Evolutionary conservation across 2,797 vertebrate genomes (phyloP), one percentile per base, ranked within the genome.

Genomic region (Trichosurus vulpecula): DNA sequence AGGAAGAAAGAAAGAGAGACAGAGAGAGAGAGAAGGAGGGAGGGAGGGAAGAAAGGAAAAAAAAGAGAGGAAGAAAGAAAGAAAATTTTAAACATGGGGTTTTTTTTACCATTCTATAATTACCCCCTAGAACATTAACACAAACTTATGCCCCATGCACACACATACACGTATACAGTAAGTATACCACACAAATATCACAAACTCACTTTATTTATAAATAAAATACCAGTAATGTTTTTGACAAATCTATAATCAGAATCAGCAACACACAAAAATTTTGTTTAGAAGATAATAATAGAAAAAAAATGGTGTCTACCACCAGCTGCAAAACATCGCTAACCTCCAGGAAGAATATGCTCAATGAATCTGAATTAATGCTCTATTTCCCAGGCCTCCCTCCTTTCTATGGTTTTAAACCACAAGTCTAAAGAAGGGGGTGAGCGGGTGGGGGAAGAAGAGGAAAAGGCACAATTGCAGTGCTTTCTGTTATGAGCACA

Each of bases 321-420:
- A 9, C 47, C 52, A 91, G n/a, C 52, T 22, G 52, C 94, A 95
- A 90, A 97, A 92, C 14, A 95, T 29, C 54, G 91, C 91, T 93
- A 92, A 57, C 90, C 96, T 91, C 92, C 92, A n/a, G 90, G 57
- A 94, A 94, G 61, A 87, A 95, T 87, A 93, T 91, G 95, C n/a
- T 92, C 95, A 92, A 93, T 95, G 87, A n/a, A 51, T 93, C 93
- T 96, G 95, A 95, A 95, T 96, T 52, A 96, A 97, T 90, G 61
- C 9, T 54, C 58, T 92, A 57, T 94, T 93, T 94, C 51, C 27
- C 53, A 93, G 35, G 47, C 66, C 52, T 29, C 35, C 0, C 31
- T 19, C 41, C 25, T 87, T 87, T 87, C 41, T 47, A 27, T 51
- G 41, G 41, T 47, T 87, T 87, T 25, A 47, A 87, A 87, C 41